Percentiles rank a stretch among this genome's conserved stretches.
phyloP scores from a whole-genome alignment of 2,113 vertebrate species.

The Callithrix jacchus region DNA sequence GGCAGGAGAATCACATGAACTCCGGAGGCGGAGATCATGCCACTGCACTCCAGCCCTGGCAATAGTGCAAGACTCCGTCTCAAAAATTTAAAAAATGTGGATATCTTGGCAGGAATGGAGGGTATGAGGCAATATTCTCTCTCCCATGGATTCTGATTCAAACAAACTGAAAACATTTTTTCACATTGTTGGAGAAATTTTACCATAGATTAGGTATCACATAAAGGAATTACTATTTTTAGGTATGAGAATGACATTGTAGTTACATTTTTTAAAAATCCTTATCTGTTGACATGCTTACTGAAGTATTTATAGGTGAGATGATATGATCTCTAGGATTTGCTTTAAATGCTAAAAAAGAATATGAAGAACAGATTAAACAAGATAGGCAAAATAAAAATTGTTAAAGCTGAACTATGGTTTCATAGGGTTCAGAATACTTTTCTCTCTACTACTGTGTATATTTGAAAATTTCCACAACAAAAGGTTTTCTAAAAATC shows the following conservation, averaged over 20 bases:
- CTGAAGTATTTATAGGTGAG: slow-evolving; percentile 2
- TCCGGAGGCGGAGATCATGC: no score
- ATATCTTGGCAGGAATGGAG: background rate
- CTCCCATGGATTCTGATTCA: background rate
- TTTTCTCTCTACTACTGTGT: background rate
- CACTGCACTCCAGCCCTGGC: no score
- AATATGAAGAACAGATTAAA: slow-evolving; percentile 26
- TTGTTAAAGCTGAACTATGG: background rate
- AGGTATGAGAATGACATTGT: background rate
- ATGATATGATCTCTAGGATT: background rate
- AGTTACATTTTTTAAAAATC: background rate
- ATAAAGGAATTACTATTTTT: background rate
- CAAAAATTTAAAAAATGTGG: background rate
- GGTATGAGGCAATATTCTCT: background rate
- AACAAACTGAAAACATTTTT: background rate
- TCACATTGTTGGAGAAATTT: background rate
- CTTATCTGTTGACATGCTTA: background rate
- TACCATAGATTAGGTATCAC: background rate
- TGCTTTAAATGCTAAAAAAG: background rate
- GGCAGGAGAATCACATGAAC: no score
- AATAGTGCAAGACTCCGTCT: no score
- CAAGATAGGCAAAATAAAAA: slow-evolving; percentile 26
- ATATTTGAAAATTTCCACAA: background rate
- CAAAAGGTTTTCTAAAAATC: background rate
- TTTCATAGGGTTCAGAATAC: background rate